A percentile compares a stretch with the other conserved stretches of the same genome.
Evolutionary conservation across 2,888 invertebrate species (phyloP).

Genomic region (Nebria salina): DNA sequence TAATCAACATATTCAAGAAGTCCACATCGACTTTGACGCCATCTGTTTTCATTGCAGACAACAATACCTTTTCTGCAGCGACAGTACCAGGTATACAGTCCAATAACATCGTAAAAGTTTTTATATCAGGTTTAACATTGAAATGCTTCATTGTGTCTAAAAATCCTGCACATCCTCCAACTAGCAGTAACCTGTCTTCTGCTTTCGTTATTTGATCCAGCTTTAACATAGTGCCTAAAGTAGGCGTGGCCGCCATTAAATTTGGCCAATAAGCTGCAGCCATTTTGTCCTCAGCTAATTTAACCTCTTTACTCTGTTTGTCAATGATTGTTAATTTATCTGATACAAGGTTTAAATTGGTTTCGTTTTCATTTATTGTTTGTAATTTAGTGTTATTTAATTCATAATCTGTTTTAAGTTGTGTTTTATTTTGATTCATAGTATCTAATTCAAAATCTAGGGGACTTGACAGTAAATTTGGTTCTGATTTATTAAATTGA

Average conservation of each 20-base stretch:
- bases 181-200: slow-evolving; percentile 76
- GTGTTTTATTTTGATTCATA: neutral
- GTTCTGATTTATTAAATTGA: neutral
- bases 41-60: slow-evolving; percentile 69
- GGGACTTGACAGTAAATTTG: neutral
- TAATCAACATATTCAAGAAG: slow-evolving; percentile 88
- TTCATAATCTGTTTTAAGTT: neutral
- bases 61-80: slow-evolving; percentile 74
- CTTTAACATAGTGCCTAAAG: slow-evolving; percentile 70
- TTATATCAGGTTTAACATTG: slow-evolving; percentile 76
- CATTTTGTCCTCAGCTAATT: neutral
- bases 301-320: neutral
- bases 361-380: slow-evolving; percentile 18
- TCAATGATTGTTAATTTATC: neutral
- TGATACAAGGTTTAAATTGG: neutral
- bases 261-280: slow-evolving; percentile 66
- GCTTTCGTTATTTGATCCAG: slow-evolving; percentile 68
- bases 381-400: slow-evolving; percentile 42
- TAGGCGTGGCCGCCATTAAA: slow-evolving; percentile 69
- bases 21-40: slow-evolving; percentile 77
- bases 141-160: slow-evolving; percentile 76
- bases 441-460: neutral
- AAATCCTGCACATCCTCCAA: slow-evolving; percentile 84
- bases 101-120: slow-evolving; percentile 81
- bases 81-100: slow-evolving; percentile 74